Percentiles rank a stretch among this genome's conserved stretches.
phyloP scores from a whole-genome alignment of 2,113 vertebrate genomes.

The Entomyzon cyanotis region DNA sequence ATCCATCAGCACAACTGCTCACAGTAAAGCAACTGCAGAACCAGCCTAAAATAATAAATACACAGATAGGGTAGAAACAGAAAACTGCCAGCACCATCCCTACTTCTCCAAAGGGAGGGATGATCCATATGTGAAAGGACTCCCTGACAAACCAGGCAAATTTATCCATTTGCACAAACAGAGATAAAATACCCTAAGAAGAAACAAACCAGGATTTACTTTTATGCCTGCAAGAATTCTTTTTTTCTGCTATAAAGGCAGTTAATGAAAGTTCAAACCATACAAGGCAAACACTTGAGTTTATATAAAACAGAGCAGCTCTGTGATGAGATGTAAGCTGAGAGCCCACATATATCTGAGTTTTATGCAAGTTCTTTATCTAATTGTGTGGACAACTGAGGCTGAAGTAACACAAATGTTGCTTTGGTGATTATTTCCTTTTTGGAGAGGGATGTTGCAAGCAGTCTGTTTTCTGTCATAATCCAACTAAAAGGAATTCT shows the following conservation, averaged over 20 bases:
- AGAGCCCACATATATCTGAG: background rate
- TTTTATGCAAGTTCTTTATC: background rate
- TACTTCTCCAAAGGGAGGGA: background rate
- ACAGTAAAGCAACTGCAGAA: background rate
- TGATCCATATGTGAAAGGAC: background rate
- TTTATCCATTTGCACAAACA: background rate
- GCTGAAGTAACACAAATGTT: background rate
- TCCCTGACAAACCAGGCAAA: background rate
- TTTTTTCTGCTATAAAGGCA: background rate
- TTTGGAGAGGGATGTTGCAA: background rate
- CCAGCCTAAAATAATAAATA: background rate
- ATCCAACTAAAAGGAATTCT: background rate
- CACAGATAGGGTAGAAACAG: background rate
- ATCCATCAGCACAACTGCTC: background rate
- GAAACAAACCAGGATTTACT: background rate
- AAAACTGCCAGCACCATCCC: background rate
- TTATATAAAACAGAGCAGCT: background rate
- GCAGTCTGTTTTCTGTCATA: slow-evolving; percentile 36
- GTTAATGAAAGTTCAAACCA: background rate
- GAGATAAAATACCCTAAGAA: background rate
- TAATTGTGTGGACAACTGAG: background rate
- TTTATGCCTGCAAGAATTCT: background rate
- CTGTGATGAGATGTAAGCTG: background rate
- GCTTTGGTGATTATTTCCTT: background rate
- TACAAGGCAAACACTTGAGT: background rate